A percentile compares a stretch with the other conserved stretches of the same genome.
phyloP scores from a whole-genome alignment of 2,113 vertebrate species.

The Xenopus borealis region DNA sequence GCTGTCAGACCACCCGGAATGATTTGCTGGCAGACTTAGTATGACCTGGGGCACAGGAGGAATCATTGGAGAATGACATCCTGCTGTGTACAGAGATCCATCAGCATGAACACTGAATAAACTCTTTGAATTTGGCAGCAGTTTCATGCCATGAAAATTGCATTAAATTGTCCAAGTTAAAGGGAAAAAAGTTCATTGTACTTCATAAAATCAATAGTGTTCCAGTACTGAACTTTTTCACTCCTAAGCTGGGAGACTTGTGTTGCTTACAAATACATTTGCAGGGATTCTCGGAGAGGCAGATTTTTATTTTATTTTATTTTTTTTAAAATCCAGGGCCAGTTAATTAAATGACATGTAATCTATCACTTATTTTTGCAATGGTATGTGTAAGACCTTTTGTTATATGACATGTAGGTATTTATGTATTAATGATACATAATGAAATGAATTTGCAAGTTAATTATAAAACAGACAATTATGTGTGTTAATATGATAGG shows the following conservation, averaged over 20 bases:
- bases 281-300: no score
- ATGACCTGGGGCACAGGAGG: neutral
- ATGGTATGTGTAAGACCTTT: no score
- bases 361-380: no score
- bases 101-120: conserved; percentile 1
- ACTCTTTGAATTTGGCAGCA: neutral
- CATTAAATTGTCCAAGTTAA: neutral
- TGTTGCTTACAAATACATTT: no score
- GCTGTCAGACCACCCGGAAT: neutral
- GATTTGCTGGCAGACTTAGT: neutral
- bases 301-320: no score
- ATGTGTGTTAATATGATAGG: no score
- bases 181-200: neutral
- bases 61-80: neutral
- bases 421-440: no score
- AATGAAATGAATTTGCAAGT: no score
- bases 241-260: neutral
- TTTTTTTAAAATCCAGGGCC: no score
- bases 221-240: neutral
- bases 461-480: no score
- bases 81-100: neutral
- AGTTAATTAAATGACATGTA: no score
- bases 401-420: no score
- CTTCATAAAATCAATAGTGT: neutral
- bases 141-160: neutral